Conservation (phyloP, 2,888 invertebrate species). For the Chironomus riparius region DNA sequence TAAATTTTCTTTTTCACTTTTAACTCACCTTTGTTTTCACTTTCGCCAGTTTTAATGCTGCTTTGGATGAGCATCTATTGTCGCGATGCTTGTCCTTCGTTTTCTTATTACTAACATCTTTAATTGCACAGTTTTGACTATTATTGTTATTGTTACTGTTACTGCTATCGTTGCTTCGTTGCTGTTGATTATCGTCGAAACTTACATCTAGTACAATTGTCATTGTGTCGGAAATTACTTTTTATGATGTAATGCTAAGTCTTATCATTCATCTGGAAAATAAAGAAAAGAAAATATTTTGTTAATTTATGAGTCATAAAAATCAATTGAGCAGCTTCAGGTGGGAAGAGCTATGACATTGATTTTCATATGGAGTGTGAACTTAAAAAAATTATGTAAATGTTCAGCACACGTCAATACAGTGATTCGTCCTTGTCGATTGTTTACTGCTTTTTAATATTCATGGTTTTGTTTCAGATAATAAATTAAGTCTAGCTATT, state of each 20-base stretch:
- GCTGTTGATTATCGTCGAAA: slow-evolving; percentile 18
- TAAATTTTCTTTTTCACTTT: background rate
- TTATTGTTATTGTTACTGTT: background rate
- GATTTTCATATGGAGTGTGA: too few species aligned
- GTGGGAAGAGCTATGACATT: too few species aligned
- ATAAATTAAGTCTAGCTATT: too few species aligned
- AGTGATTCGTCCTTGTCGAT: too few species aligned
- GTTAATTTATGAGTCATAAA: too few species aligned
- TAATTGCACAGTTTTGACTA: slow-evolving; percentile 23
- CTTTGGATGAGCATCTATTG: slow-evolving; percentile 12
- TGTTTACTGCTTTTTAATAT: too few species aligned
- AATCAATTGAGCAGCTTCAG: too few species aligned
- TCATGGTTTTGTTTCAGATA: too few species aligned
- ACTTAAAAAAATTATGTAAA: too few species aligned
- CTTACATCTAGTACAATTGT: slow-evolving; percentile 27
- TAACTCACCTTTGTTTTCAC: slow-evolving; percentile 24
- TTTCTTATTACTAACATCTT: slow-evolving; percentile 23
- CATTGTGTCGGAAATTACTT: background rate
- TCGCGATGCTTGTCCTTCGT: background rate
- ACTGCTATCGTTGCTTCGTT: background rate
- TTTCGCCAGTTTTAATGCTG: slow-evolving; percentile 18
- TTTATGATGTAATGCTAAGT: background rate
- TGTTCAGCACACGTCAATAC: too few species aligned
- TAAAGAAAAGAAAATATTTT: too few species aligned
- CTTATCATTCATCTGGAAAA: slow-evolving; percentile 1